Percentiles rank a stretch among this genome's conserved stretches.
Evolutionary conservation across 2,888 invertebrate species (phyloP).

Genomic region (Rutpela maculata): DNA sequence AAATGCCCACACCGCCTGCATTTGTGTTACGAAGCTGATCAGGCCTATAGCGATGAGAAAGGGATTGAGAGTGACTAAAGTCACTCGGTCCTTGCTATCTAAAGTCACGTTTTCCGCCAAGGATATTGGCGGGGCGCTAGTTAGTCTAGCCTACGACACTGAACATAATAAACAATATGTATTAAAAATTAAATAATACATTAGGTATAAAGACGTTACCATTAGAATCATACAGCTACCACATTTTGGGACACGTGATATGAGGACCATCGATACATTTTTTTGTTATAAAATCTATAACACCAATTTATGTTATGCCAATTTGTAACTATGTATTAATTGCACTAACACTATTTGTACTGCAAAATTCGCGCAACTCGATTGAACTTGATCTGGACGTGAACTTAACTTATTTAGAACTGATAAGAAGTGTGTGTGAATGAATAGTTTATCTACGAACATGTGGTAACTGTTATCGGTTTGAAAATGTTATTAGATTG

Average conservation of each 20-base stretch:
- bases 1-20: too few relatives aligned
- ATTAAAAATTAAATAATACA: too few relatives aligned
- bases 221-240: conserved; percentile 40
- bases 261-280: conserved; percentile 43
- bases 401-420: conserved; percentile 33
- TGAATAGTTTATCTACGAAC: conserved; percentile 46
- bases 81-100: too few relatives aligned
- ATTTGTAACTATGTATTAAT: conserved; percentile 7
- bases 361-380: conserved; percentile 16
- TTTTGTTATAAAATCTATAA: neutral
- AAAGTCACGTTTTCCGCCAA: too few relatives aligned
- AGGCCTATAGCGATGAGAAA: too few relatives aligned
- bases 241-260: conserved; percentile 38
- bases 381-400: conserved; percentile 22
- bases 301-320: neutral
- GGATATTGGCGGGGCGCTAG: too few relatives aligned
- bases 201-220: conserved; percentile 32
- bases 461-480: conserved; percentile 39
- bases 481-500: conserved; percentile 46
- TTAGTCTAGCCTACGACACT: too few relatives aligned
- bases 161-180: too few relatives aligned
- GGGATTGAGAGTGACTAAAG: too few relatives aligned
- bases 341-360: conserved; percentile 14
- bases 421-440: conserved; percentile 37
- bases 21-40: too few relatives aligned